These are phyloP conservation scores for Carterocephalus palaemon DNA, from an alignment of 2,888 invertebrate species.

Conservation along the genomic window DNA sequence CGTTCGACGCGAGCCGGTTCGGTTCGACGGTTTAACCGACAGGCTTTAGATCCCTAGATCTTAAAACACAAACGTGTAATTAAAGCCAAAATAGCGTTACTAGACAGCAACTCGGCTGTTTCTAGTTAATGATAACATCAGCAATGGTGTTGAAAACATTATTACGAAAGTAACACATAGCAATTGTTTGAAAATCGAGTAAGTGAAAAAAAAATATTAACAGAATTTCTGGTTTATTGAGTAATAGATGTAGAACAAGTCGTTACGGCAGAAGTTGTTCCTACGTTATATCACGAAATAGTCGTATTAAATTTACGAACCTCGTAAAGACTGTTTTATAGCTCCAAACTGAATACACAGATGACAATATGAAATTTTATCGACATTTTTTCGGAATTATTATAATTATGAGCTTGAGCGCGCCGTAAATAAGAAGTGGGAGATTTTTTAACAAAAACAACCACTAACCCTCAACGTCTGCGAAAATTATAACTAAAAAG, in stretches of 20 bases:
- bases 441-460: too few relatives aligned
- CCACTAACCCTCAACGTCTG: too few relatives aligned
- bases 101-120: constrained; percentile 1
- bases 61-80: constrained; percentile 5
- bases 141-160: constrained; percentile 9
- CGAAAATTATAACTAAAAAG: too few relatives aligned
- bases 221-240: constrained; percentile 18
- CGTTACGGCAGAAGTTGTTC: constrained; percentile 15
- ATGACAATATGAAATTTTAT: constrained; percentile 15
- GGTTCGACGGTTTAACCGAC: too few relatives aligned
- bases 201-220: constrained; percentile 13
- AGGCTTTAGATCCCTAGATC: too few relatives aligned
- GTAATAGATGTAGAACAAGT: constrained; percentile 16
- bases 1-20: too few relatives aligned
- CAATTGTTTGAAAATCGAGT: constrained; percentile 8
- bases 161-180: constrained; percentile 9
- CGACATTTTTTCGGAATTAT: constrained; percentile 10
- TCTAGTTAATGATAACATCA: constrained; percentile 5
- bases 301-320: constrained; percentile 19
- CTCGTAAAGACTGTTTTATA: constrained; percentile 18
- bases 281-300: constrained; percentile 15
- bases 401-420: constrained; percentile 18
- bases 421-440: background rate
- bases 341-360: constrained; percentile 13
- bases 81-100: constrained; percentile 7